Base-by-base conservation (phyloP, 2,888 invertebrate species). In the Mellilla xanthometata region DNA sequence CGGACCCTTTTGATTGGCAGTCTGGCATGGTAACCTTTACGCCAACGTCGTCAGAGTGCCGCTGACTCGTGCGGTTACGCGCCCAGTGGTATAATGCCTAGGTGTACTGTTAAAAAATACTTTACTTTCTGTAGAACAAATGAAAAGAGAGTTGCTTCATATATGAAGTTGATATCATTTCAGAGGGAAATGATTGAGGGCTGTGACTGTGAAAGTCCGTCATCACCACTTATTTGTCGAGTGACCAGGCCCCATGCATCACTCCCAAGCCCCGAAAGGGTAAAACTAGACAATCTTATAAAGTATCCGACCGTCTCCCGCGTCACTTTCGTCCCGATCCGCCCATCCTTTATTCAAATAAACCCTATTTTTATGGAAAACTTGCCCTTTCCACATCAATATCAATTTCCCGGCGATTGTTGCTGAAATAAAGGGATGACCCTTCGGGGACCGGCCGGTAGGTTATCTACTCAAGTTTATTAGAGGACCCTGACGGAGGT, bases 341-440 rank as follows among this genome's bases (percentile, higher is more conserved):
- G 77, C 77, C 75, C 82, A 88, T 89, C 88, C 86, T 84, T 89
- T 89, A 89, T 89, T 89, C 86, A 89, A 89, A 89, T 89, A 88
- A 87, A 88, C 88, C 88, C 88, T 88, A 88, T 88, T 89, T 89
- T 89, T 88, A 89, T 89, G 88, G 87, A 89, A 87, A 88, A 83
- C 77, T 74, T 84, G 85, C 86, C 87, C 86, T 86, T 82, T 87
- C 81, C 84, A 82, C 88, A 89, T 89, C 88, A 89, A 89, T 89
- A 89, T 89, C 89, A 89, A 89, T 89, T 89, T 89, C 85, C 79
- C 65, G 76, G 86, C 83, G 85, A 89, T 89, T 88, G 88, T 88
- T 84, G 84, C 79, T 84, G 86, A 88, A 88, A 87, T 86, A 88
- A 88, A 88, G 84, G 86, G 88, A 86, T 88, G 88, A 88, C 89